A percentile compares a stretch with the other conserved stretches of the same genome.
phyloP scores from a whole-genome alignment of 2,888 invertebrate genomes.

The Drosophila mayaguana region DNA sequence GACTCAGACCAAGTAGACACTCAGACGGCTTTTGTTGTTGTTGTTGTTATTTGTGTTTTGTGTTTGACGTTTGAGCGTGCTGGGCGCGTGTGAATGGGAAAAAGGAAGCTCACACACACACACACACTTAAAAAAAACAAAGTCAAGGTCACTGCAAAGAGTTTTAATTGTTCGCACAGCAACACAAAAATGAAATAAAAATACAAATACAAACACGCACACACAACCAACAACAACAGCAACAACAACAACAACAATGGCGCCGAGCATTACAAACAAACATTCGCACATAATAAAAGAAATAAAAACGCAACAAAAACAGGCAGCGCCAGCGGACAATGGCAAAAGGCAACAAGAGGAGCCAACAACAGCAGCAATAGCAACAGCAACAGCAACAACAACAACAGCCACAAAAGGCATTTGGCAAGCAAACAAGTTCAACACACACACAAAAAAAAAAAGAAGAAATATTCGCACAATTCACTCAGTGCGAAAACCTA shows the following conservation, averaged over 20 bases:
- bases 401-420: constrained; percentile 51
- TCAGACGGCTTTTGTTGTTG: constrained; percentile 74
- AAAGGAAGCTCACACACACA: constrained; percentile 74
- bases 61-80: constrained; percentile 80
- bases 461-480: constrained; percentile 58
- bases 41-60: constrained; percentile 66
- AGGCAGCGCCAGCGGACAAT: constrained; percentile 50
- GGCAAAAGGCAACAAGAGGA: constrained; percentile 60
- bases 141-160: constrained; percentile 85
- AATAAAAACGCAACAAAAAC: constrained; percentile 75
- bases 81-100: constrained; percentile 77
- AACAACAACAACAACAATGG: constrained; percentile 61
- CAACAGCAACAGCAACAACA: constrained; percentile 32
- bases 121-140: constrained; percentile 77
- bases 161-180: constrained; percentile 84
- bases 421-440: constrained; percentile 65
- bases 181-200: constrained; percentile 55
- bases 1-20: constrained; percentile 74
- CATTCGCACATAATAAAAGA: constrained; percentile 81
- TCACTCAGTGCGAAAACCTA: constrained; percentile 36
- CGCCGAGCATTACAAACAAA: constrained; percentile 75
- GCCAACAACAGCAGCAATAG: constrained; percentile 46
- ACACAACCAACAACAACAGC: constrained; percentile 14
- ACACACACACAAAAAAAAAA: constrained; percentile 15
- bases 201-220: constrained; percentile 53